Evolutionary conservation across 2,888 invertebrate species (phyloP).

Genomic region (Tipula confusa): DNA sequence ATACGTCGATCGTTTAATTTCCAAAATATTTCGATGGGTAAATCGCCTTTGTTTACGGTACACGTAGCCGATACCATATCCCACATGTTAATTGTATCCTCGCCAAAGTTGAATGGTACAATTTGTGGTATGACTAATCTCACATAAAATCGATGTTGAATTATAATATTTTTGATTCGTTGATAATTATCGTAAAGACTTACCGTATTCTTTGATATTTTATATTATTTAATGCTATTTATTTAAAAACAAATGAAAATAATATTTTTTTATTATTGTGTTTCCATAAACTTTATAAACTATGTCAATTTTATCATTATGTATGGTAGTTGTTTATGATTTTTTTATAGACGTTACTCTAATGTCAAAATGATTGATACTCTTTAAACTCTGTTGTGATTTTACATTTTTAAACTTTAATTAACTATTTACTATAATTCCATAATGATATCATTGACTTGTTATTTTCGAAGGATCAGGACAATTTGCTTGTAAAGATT

Average conservation of each 20-base stretch:
- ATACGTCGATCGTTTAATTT: constrained; percentile 55
- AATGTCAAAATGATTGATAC: too few relatives aligned
- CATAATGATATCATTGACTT: too few relatives aligned
- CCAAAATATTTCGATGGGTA: constrained; percentile 73
- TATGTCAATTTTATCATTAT: not conserved
- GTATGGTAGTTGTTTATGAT: too few relatives aligned
- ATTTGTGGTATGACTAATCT: constrained; percentile 71
- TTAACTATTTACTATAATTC: too few relatives aligned
- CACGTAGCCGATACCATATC: constrained; percentile 70
- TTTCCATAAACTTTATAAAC: not conserved
- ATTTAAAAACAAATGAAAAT: not conserved
- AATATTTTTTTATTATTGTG: not conserved
- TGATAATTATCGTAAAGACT: not conserved
- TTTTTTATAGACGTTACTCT: too few relatives aligned
- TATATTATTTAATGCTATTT: not conserved
- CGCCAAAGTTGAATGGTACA: constrained; percentile 70
- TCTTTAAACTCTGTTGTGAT: too few relatives aligned
- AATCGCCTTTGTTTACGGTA: constrained; percentile 71
- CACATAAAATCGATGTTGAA: not conserved
- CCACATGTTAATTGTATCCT: constrained; percentile 70
- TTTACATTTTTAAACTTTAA: too few relatives aligned
- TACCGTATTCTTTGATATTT: not conserved
- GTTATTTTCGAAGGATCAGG: too few relatives aligned
- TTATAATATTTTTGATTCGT: not conserved
- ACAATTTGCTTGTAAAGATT: too few relatives aligned